Percentiles rank a stretch among this genome's conserved stretches.
phyloP scores from a whole-genome alignment of 1,140 invertebrate genomes.

The Drosophila nikananu region DNA sequence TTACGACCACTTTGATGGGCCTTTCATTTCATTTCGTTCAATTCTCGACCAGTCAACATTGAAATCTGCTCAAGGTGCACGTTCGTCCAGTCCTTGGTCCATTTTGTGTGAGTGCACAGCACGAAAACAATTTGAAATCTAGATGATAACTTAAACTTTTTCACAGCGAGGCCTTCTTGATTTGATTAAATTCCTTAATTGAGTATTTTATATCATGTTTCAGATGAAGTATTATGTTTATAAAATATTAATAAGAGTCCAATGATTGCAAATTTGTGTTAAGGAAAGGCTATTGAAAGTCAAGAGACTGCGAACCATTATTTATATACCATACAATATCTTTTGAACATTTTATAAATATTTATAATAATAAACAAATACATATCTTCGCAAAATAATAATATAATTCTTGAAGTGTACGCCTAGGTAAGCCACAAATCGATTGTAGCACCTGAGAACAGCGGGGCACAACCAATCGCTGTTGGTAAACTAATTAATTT shows the following conservation, averaged over 20 bases:
- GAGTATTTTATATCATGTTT: not conserved
- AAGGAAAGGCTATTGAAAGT: too few species aligned
- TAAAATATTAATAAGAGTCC: too few species aligned
- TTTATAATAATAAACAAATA: too few species aligned
- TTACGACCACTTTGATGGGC: conserved; percentile 47
- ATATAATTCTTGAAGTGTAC: too few species aligned
- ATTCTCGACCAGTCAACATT: conserved; percentile 56
- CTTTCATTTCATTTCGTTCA: conserved; percentile 44
- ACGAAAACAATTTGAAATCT: not conserved
- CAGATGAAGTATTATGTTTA: too few species aligned
- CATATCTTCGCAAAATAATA: too few species aligned
- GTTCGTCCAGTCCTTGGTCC: not conserved
- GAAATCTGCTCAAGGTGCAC: conserved; percentile 62
- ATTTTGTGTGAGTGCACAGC: conserved; percentile 6
- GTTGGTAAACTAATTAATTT: conserved; percentile 73
- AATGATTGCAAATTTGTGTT: too few species aligned
- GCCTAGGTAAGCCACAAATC: conserved; percentile 19
- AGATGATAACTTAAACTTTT: not conserved
- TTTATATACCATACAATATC: too few species aligned
- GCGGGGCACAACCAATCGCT: conserved; percentile 15
- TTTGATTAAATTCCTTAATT: not conserved
- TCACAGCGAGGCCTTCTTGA: too few species aligned
- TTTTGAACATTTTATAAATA: too few species aligned
- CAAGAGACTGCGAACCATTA: too few species aligned
- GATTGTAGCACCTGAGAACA: conserved; percentile 11